Evolutionary conservation across 64 coral and sea anemone species (phyloP), one percentile per base, ranked within the genome.

Genomic region (Pocillopora damicornis): DNA sequence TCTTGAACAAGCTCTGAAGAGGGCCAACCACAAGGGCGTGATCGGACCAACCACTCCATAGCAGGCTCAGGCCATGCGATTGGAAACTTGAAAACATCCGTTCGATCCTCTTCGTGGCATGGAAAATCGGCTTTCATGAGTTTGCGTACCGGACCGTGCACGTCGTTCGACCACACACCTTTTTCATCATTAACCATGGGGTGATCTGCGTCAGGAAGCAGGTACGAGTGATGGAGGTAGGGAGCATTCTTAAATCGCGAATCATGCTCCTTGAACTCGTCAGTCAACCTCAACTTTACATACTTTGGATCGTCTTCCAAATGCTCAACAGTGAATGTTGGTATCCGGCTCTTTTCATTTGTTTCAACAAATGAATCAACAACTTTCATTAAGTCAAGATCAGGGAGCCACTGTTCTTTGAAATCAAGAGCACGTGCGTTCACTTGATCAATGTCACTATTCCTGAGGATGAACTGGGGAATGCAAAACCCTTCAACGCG

Each of bases 31-130:
- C 73, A 87, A 35, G 35, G 56, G 15, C 94, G 90, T 3, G 67
- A 68, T 59, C 94, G 90, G 37, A 87, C 45, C 58, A 96, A 58
- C 94, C 94, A 96, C 62, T 96, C 94, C 94, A 92, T 96, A 38
- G 94, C 94, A 9, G 60, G 37, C 58, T 96, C 82, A 80, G 94
- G 94, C 90, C 94, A 96, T 15, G 90, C 87, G 6, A 37, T 63
- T 1, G 94, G 94, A 58, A 87, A 96, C 71, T 82, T 89, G 30
- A 96, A 96, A 63, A 92, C 87, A 1, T 2, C 37, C 0, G 90
- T 84, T 1, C 81, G 17, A 59, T 96, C 94, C 75, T 71, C 76
- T 57, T 96, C 94, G 63, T 23, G 80, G 15, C 0, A 37, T 22
- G 22, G 0, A 75, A 89, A 11, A 0, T 66, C 79, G 60, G 20